Base-by-base conservation (phyloP, 2,797 vertebrate species). In the Lacerta viridis region DNA sequence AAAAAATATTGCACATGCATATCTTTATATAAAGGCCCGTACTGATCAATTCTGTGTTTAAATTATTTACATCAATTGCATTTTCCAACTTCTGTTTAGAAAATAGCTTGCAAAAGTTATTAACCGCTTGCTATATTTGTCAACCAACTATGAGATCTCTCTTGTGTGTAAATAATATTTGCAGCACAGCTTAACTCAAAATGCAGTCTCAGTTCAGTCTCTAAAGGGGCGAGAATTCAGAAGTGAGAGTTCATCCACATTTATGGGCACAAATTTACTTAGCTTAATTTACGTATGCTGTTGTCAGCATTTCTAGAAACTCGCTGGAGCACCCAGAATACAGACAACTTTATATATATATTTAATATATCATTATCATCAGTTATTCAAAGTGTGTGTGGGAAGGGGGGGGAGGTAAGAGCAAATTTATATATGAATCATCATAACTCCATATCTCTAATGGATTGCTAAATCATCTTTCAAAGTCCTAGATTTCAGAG, bases 401-500 rank as follows among this genome's bases (percentile, higher is more conserved):
- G 46, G 11, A n/a, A n/a, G n/a, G 11, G 72, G 72, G 25, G 27
- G 15, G 11, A 55, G 10, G 5, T 1, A 18, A 50, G 27, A 50
- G 46, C 8, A 43, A 8, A 29, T 41, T 81, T 29, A 82, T 11
- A 36, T 1, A 8, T 4, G 74, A 72, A 81, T 55, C 18, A 41
- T 23, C 4, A 10, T 20, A 39, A 1, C 27, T 55, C 9, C 64
- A 1, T 43, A 29, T 84, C 23, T 17, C 50, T 9, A 11, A 36
- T 23, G 36, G 39, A 10, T 79, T 5, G 1, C 66, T 23, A 6
- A 61, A 25, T 33, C n/a, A 27, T 55, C 23, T 83, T 46, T 7
- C 4, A 17, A 39, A 13, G 7, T 3, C 3, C 0, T 13, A n/a
- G 17, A 15, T 0, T 33, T 79, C 1, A 36, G 50, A 55, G 8